Evolutionary conservation across 1,140 invertebrate species (phyloP).

Genomic region (Thaumetopoea pityocampa): DNA sequence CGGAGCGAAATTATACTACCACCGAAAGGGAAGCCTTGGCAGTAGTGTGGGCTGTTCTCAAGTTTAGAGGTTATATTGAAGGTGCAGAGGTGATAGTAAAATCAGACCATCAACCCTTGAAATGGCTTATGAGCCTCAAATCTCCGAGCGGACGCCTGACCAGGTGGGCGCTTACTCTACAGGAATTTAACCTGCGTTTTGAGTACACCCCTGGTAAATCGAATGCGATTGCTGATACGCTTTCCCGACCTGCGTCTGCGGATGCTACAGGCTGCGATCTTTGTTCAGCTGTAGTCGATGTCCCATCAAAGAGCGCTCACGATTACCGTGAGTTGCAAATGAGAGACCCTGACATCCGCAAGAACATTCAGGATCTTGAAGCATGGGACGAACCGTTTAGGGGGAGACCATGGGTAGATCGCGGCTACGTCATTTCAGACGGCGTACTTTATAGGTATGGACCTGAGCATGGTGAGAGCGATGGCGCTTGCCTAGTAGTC

Average conservation of each 20-base stretch:
- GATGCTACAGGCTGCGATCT: conserved; percentile 9
- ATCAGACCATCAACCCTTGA: conserved; percentile 72
- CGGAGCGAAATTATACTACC: conserved; percentile 66
- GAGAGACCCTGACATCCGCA: conserved; percentile 20
- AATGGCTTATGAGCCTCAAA: conserved; percentile 67
- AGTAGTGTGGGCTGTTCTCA: conserved; percentile 62
- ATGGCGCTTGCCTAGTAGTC: conserved; percentile 31
- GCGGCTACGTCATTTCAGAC: no score
- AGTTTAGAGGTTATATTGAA: conserved; percentile 60
- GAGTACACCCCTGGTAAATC: conserved; percentile 33
- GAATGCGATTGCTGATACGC: conserved; percentile 40
- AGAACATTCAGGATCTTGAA: no score
- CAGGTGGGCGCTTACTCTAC: conserved; percentile 65
- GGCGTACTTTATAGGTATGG: no score
- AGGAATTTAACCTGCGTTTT: conserved; percentile 48
- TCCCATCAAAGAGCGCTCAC: conserved; percentile 10
- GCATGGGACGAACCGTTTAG: no score
- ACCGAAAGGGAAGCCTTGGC: conserved; percentile 72
- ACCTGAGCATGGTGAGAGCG: neutral
- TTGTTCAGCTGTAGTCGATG: conserved; percentile 12
- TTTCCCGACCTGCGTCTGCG: conserved; percentile 21
- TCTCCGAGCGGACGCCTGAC: conserved; percentile 54
- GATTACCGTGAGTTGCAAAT: conserved; percentile 25
- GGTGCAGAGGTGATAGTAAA: conserved; percentile 22
- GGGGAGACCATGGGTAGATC: no score